A percentile compares a stretch with the other conserved stretches of the same genome.
Evolutionary conservation across 2,113 vertebrate species (phyloP).

Genomic region (Phoxinus phoxinus): DNA sequence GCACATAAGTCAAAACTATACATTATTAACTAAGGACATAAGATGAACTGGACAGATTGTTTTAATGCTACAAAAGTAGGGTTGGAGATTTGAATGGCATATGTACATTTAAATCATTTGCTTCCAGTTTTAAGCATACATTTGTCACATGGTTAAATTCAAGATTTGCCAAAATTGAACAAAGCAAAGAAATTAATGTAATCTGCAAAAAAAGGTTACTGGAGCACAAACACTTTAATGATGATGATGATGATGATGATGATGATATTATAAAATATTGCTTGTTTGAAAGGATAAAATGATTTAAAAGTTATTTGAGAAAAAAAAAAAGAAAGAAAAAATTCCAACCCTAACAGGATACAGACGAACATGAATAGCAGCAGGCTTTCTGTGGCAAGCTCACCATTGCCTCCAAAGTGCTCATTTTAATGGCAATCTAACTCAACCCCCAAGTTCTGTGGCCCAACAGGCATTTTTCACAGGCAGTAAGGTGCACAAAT

Average conservation of each 20-base stretch:
- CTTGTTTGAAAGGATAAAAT: slow-evolving; percentile 37
- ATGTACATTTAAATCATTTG: slow-evolving; percentile 25
- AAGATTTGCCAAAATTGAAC: background rate
- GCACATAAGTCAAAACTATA: slow-evolving; percentile 33
- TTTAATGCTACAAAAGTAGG: slow-evolving; percentile 92
- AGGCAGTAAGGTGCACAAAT: slow-evolving; percentile 78
- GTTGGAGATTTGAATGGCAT: slow-evolving; percentile 71
- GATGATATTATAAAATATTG: background rate
- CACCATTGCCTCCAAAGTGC: slow-evolving; percentile 95
- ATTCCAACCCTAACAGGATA: slow-evolving; percentile 63
- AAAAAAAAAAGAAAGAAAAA: slow-evolving; percentile 48
- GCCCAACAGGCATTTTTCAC: slow-evolving; percentile 80
- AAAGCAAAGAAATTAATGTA: background rate
- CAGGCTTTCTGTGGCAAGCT: slow-evolving; percentile 81
- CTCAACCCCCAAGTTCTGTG: slow-evolving; percentile 81
- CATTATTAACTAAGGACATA: slow-evolving; percentile 60
- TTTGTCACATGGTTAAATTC: slow-evolving; percentile 28
- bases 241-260: background rate
- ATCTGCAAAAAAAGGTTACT: background rate
- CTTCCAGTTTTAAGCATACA: slow-evolving; percentile 22
- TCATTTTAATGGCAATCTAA: slow-evolving; percentile 83
- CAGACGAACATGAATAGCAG: slow-evolving; percentile 88
- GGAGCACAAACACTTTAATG: background rate
- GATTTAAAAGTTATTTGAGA: slow-evolving; percentile 38
- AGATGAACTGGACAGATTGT: slow-evolving; percentile 85